A percentile compares a stretch with the other conserved stretches of the same genome.
These are phyloP conservation scores for Merodon equestris DNA, from an alignment of 2,888 invertebrate genomes.

Conservation along the genomic window DNA sequence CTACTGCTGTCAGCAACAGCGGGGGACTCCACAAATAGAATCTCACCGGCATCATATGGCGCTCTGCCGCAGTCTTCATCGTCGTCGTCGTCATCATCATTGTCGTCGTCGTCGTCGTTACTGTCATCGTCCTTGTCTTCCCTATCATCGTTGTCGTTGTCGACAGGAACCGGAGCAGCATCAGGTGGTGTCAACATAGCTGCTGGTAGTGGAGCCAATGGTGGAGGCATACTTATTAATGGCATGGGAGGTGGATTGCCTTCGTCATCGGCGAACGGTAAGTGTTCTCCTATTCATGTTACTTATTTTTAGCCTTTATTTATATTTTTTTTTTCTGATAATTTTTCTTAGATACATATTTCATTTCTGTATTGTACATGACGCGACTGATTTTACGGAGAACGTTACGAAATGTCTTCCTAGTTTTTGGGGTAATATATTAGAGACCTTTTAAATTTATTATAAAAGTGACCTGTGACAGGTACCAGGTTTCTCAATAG, in stretches of 20 bases:
- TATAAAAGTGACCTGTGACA: too few species aligned
- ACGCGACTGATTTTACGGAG: too few species aligned
- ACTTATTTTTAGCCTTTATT: too few species aligned
- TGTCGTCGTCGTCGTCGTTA: constrained; percentile 63
- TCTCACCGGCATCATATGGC: constrained; percentile 68
- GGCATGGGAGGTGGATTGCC: constrained; percentile 53
- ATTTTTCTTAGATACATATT: too few species aligned
- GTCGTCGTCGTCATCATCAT: constrained; percentile 70
- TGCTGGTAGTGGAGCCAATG: constrained; percentile 40
- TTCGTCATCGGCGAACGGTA: constrained; percentile 62
- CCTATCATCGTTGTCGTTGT: constrained; percentile 70
- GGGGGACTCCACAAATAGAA: constrained; percentile 78
- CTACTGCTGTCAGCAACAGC: constrained; percentile 78
- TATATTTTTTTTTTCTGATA: too few species aligned
- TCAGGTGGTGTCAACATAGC: constrained; percentile 47
- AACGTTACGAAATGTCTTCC: too few species aligned
- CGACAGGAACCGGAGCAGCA: constrained; percentile 72
- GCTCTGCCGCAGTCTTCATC: constrained; percentile 75
- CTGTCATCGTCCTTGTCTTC: constrained; percentile 74
- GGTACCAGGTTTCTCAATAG: too few species aligned
- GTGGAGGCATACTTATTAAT: constrained; percentile 55
- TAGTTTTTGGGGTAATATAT: too few species aligned
- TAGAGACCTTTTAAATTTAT: too few species aligned
- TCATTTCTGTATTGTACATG: too few species aligned
- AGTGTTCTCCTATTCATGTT: constrained; percentile 3